phyloP scores from a whole-genome alignment of 2,797 vertebrate species.

The Tamandua tetradactyla region DNA sequence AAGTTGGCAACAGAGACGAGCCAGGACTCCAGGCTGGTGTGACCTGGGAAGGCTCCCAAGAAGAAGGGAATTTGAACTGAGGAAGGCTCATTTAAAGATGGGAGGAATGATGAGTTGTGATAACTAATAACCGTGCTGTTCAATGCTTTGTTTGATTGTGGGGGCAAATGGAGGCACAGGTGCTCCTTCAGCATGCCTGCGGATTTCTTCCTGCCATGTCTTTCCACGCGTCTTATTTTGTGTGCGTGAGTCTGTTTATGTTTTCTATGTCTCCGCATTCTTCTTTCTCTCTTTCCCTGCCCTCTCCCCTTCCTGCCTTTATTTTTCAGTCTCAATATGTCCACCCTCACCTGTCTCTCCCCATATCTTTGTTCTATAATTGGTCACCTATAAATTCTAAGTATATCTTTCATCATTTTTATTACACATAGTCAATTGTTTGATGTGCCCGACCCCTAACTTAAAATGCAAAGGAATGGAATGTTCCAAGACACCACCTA shows the following conservation, averaged over 20 bases:
- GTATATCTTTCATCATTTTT: conserved; percentile 10
- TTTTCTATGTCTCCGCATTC: background rate
- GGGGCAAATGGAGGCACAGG: too few species aligned
- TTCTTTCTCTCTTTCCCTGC: background rate
- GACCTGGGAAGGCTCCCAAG: background rate
- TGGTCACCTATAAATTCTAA: background rate
- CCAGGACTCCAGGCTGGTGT: background rate
- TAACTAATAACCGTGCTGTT: background rate
- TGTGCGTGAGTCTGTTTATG: background rate
- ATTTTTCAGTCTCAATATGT: background rate
- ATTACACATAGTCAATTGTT: conserved; percentile 11
- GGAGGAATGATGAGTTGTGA: background rate
- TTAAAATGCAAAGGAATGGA: conserved; percentile 61
- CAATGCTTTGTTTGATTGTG: too few species aligned
- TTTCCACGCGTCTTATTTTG: background rate
- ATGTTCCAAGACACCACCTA: background rate
- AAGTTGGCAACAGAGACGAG: background rate
- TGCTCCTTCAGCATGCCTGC: rapidly evolving
- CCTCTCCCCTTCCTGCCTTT: background rate
- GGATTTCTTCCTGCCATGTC: background rate
- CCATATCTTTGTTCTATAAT: background rate
- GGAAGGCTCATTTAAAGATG: background rate
- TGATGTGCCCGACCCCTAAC: conserved; percentile 17
- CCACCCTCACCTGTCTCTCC: background rate
- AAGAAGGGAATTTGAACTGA: background rate